Evolutionary conservation across 2,797 vertebrate species (phyloP).

Genomic region (Danio tinwini): DNA sequence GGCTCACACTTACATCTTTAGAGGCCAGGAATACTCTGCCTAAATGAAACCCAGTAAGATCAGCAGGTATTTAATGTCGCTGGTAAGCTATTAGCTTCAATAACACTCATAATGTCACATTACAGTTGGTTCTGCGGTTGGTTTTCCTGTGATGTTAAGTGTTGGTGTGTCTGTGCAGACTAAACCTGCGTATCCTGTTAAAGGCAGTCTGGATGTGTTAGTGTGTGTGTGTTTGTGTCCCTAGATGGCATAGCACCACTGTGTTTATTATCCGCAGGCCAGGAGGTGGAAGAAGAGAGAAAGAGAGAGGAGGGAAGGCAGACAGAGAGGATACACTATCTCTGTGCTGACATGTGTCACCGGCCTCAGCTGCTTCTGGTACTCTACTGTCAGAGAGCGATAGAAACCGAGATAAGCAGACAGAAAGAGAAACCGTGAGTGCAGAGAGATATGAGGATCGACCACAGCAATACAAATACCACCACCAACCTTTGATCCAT

Average conservation of each 20-base stretch:
- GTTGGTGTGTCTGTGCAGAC: constrained; percentile 45
- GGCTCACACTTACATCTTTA: constrained; percentile 38
- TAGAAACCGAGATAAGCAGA: constrained; percentile 46
- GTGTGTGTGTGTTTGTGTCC: constrained; percentile 43
- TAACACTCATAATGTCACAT: constrained; percentile 13
- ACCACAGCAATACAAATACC: constrained; percentile 68
- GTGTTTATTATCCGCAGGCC: constrained; percentile 37
- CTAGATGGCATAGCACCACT: constrained; percentile 47
- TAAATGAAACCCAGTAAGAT: constrained; percentile 37
- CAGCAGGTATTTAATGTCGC: constrained; percentile 37
- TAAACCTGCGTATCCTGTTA: constrained; percentile 52
- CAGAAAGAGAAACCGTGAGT: constrained; percentile 50
- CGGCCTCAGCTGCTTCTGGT: constrained; percentile 68
- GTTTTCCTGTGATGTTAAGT: constrained; percentile 15
- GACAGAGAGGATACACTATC: constrained; percentile 63
- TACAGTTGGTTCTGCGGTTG: constrained; percentile 34
- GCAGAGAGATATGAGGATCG: constrained; percentile 22
- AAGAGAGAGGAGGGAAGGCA: constrained; percentile 52
- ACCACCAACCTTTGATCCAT: constrained; percentile 58
- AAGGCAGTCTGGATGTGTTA: constrained; percentile 52
- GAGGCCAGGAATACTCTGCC: constrained; percentile 40
- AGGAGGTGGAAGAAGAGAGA: constrained; percentile 49
- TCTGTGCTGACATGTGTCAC: constrained; percentile 74
- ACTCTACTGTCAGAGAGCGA: constrained; percentile 63
- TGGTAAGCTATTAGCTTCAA: constrained; percentile 22